phyloP scores from a whole-genome alignment of 2,888 invertebrate species.

The Anarsia innoxiella region DNA sequence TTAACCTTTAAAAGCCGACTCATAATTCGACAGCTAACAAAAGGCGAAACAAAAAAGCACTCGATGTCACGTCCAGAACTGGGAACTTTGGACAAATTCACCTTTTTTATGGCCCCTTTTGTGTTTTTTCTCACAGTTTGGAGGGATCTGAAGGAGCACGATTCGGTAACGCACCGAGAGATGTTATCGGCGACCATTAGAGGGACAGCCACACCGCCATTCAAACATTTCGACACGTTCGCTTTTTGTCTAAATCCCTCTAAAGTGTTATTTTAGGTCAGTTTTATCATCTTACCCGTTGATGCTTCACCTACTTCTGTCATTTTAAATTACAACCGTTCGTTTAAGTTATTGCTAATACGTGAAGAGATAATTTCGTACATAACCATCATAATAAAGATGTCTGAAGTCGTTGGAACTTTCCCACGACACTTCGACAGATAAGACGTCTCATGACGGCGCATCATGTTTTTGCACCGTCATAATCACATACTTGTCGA shows the following conservation, averaged over 20 bases:
- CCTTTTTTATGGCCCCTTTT: constrained; percentile 63
- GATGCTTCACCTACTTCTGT: constrained; percentile 20
- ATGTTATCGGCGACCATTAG: constrained; percentile 67
- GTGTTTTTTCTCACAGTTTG: constrained; percentile 71
- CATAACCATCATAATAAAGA: constrained; percentile 38
- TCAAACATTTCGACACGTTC: constrained; percentile 68
- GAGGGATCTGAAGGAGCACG: constrained; percentile 66
- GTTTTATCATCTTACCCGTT: constrained; percentile 29
- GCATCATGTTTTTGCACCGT: constrained; percentile 60
- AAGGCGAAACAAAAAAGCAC: constrained; percentile 52
- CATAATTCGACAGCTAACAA: constrained; percentile 59
- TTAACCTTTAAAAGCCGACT: constrained; percentile 61
- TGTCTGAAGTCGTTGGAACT: constrained; percentile 31
- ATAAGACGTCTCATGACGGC: constrained; percentile 43
- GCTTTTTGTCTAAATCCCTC: constrained; percentile 44
- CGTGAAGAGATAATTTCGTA: constrained; percentile 16
- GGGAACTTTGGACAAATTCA: constrained; percentile 62
- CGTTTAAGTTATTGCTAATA: constrained; percentile 18
- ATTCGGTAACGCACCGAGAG: constrained; percentile 64
- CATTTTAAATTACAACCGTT: constrained; percentile 7
- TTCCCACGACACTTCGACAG: constrained; percentile 57
- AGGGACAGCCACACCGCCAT: constrained; percentile 48
- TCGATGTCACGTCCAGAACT: constrained; percentile 65
- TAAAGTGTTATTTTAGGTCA: constrained; percentile 54
- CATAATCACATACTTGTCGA: constrained; percentile 54